These are phyloP conservation scores for Catharus fuscescens DNA, from an alignment of 2,113 vertebrate species.

Conservation along the genomic window DNA sequence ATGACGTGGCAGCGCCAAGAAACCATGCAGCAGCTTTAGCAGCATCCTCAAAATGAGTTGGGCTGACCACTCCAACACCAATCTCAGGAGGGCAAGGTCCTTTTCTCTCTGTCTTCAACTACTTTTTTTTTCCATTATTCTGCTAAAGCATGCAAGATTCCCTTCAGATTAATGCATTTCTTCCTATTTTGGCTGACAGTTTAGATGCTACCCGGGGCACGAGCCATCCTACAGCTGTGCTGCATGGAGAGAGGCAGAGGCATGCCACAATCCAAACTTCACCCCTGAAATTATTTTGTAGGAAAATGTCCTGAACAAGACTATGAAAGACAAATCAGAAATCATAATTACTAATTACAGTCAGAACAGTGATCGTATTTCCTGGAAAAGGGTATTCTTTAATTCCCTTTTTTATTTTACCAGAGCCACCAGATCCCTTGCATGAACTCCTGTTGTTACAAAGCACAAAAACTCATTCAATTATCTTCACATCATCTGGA, in stretches of 20 bases:
- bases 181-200: background rate
- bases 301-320: background rate
- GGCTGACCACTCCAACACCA: background rate
- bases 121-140: background rate
- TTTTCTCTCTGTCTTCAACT: background rate
- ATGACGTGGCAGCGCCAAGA: rapidly evolving
- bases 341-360: background rate
- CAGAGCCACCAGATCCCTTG: background rate
- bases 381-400: background rate
- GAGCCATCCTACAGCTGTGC: background rate
- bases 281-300: background rate
- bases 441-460: background rate
- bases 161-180: background rate
- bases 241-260: background rate
- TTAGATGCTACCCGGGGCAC: background rate
- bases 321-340: background rate
- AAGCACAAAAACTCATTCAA: background rate
- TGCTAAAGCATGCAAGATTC: background rate
- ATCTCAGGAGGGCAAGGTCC: background rate
- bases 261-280: background rate
- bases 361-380: background rate
- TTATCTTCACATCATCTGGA: background rate
- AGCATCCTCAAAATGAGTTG: background rate
- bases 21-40: background rate
- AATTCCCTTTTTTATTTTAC: background rate